phyloP scores from a whole-genome alignment of 2,888 invertebrate species.

The Beris morrisii region DNA sequence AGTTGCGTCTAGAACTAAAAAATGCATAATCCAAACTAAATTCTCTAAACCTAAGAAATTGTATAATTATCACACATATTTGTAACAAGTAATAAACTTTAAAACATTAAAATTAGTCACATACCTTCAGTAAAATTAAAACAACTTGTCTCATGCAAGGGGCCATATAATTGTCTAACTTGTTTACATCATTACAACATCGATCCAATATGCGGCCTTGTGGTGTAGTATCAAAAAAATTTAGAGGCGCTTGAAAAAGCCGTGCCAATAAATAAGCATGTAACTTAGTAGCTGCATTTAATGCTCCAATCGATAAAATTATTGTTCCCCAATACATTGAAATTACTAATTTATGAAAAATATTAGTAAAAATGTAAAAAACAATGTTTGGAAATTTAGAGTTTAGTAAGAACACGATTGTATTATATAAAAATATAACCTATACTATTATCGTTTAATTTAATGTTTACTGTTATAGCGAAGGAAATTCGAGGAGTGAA shows the following conservation, averaged over 20 bases:
- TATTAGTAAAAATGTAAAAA: neutral
- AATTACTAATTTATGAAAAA: slow-evolving; percentile 6
- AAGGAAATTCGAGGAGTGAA: too few relatives aligned
- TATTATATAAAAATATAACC: too few relatives aligned
- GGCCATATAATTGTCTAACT: slow-evolving; percentile 60
- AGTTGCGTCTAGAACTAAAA: too few relatives aligned
- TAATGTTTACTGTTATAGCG: too few relatives aligned
- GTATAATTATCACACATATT: too few relatives aligned
- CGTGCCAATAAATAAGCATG: slow-evolving; percentile 58
- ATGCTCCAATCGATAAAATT: slow-evolving; percentile 57
- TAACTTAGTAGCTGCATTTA: slow-evolving; percentile 57
- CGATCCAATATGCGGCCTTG: slow-evolving; percentile 65
- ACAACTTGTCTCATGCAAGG: slow-evolving; percentile 45
- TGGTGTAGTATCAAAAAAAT: slow-evolving; percentile 66
- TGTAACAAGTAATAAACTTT: too few relatives aligned
- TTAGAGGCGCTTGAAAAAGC: slow-evolving; percentile 61
- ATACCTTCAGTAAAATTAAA: slow-evolving; percentile 49
- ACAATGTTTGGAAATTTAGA: neutral
- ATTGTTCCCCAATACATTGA: slow-evolving; percentile 39
- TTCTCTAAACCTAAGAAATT: too few relatives aligned
- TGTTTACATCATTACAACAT: slow-evolving; percentile 62
- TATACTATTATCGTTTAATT: too few relatives aligned
- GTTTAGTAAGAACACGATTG: neutral
- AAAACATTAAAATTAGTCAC: slow-evolving; percentile 38
- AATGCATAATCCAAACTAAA: too few relatives aligned